Evolutionary conservation across 2,797 vertebrate species (phyloP).

Genomic region (Gallinago stenura): DNA sequence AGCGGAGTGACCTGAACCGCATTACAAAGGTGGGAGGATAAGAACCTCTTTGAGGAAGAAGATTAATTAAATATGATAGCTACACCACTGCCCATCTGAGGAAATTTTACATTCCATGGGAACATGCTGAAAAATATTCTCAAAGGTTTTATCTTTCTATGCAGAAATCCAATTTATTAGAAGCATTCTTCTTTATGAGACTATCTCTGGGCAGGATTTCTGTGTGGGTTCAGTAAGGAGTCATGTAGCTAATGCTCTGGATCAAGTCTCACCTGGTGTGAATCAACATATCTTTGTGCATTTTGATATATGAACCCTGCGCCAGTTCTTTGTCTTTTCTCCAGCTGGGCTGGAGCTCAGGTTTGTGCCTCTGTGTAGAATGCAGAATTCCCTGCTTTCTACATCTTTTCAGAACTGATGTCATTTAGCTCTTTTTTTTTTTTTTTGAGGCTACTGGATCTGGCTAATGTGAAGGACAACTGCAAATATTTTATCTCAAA

Average conservation of each 20-base stretch:
- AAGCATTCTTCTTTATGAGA: background rate
- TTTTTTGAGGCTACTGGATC: background rate
- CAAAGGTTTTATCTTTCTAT: background rate
- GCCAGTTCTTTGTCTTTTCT: background rate
- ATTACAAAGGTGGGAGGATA: constrained; percentile 33
- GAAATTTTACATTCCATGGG: background rate
- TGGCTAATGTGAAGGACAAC: background rate
- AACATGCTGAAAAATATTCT: background rate
- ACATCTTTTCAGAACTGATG: background rate
- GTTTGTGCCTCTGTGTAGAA: background rate
- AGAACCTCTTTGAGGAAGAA: constrained; percentile 8
- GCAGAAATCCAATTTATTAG: background rate
- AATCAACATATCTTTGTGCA: background rate
- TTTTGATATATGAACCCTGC: background rate
- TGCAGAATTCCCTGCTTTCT: background rate
- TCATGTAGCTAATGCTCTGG: background rate
- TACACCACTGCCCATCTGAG: background rate
- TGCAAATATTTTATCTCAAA: background rate
- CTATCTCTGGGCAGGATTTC: background rate
- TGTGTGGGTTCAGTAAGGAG: background rate
- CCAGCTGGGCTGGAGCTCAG: background rate
- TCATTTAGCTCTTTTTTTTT: background rate
- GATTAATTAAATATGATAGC: constrained; percentile 37
- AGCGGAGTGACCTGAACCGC: background rate
- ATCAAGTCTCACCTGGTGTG: background rate